Percentiles rank a stretch among this genome's conserved stretches.
phyloP scores from a whole-genome alignment of 1,140 invertebrate species.

The Sweltsa coloradensis region DNA sequence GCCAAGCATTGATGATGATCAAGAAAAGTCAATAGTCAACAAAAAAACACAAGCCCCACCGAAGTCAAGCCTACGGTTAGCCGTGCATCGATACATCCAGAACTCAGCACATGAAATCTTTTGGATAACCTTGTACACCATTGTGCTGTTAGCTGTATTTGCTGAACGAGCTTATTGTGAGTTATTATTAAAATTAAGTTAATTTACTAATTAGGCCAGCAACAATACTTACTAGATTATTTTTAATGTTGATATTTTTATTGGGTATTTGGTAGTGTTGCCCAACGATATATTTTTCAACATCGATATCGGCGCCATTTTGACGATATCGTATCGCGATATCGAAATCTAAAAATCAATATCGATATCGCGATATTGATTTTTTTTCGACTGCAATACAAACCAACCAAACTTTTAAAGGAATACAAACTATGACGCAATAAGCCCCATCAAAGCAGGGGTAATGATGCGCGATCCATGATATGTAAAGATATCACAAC shows the following conservation, averaged over 20 bases:
- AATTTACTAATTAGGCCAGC: neutral
- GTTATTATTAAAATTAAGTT: constrained; percentile 13
- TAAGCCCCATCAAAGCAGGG: too few species aligned
- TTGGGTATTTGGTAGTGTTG: too few species aligned
- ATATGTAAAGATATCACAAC: too few species aligned
- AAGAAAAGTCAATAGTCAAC: constrained; percentile 18
- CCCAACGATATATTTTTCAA: too few species aligned
- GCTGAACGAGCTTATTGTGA: constrained; percentile 41
- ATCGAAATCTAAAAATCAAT: too few species aligned
- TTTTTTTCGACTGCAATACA: too few species aligned
- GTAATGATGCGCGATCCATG: too few species aligned
- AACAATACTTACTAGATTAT: neutral
- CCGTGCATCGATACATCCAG: constrained; percentile 28
- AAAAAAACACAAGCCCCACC: neutral
- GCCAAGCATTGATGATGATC: constrained; percentile 20
- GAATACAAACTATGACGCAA: too few species aligned
- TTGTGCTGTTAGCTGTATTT: constrained; percentile 39
- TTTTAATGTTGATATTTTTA: constrained; percentile 2
- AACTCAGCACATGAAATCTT: constrained; percentile 36
- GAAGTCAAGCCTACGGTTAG: constrained; percentile 14
- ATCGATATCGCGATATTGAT: too few species aligned
- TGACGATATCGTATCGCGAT: too few species aligned
- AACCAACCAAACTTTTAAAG: too few species aligned
- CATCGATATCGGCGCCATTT: too few species aligned
- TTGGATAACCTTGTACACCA: constrained; percentile 38